Evolutionary conservation across 2,113 vertebrate species (phyloP).

Genomic region (Miniopterus natalensis): DNA sequence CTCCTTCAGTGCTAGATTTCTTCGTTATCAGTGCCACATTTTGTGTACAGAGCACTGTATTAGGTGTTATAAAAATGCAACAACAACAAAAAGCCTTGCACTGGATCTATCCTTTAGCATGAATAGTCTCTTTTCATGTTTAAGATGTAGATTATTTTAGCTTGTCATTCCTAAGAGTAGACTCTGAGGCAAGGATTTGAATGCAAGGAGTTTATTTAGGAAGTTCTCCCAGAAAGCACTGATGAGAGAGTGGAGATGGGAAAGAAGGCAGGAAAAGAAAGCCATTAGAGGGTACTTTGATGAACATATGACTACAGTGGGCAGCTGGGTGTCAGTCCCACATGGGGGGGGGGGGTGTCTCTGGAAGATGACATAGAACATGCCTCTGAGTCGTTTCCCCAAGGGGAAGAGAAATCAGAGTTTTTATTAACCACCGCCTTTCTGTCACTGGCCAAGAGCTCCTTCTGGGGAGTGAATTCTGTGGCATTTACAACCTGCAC

Average conservation of each 20-base stretch:
- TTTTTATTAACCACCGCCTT: neutral
- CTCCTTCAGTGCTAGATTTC: neutral
- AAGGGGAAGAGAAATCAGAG: neutral
- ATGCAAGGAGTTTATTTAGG: neutral
- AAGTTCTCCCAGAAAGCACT: neutral
- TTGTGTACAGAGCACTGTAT: neutral
- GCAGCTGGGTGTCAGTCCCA: neutral
- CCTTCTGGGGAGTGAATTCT: neutral
- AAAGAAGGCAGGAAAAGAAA: neutral
- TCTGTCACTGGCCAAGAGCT: neutral
- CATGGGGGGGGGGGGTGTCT: neutral
- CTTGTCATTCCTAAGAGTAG: neutral
- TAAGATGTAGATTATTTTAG: conserved; percentile 34
- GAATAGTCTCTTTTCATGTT: conserved; percentile 10
- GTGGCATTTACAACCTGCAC: neutral
- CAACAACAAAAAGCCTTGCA: neutral
- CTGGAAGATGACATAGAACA: neutral
- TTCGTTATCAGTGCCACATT: neutral
- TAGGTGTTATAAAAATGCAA: neutral
- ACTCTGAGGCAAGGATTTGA: conserved; percentile 20
- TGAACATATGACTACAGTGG: neutral
- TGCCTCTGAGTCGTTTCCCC: neutral
- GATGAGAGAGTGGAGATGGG: neutral
- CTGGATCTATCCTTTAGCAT: neutral
- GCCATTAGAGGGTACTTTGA: too few species aligned